Base-by-base conservation (phyloP, 2,113 vertebrate genomes). In the Tursiops truncatus region DNA sequence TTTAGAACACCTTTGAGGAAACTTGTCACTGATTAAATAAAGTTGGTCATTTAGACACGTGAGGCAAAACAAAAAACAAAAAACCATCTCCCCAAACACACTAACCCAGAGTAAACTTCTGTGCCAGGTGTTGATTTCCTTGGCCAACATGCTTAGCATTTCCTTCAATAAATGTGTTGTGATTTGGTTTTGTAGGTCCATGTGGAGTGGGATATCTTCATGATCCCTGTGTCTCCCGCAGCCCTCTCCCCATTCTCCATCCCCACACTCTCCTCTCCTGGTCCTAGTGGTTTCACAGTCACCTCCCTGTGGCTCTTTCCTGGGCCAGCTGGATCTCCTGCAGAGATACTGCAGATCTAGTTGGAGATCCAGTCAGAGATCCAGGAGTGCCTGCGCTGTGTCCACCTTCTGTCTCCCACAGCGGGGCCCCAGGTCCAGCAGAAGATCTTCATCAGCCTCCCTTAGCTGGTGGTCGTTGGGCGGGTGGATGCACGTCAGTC, bases 101-200 rank as follows among this genome's bases (percentile, higher is more conserved):
- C 36, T 86, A 21, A 60, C 5, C 47, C 4, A 0, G 36, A 58
- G 82, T n/a, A 20, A 68, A 56, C 28, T 28, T 47, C 33, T 36
- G 15, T 31, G 28, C 36, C 8, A 38, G 1, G 17, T 36, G 21
- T 47, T 68, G 62, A 58, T 23, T 86, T 58, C 0, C 0, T 33
- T 58, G 28, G 10, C 71, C 33, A 4, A 41, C 3, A 28, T 68
- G 36, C 50, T 68, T 21, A 68, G 28, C 28, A 47, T 58, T 71
- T 79, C 0, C 0, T 79, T 44, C 15, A 11, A 2, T 33, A 6
- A 3, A 14, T 4, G 15, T 44, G 38, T 20, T 47, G 36, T 26
- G 6, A 7, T 4, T 50, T 31, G 44, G 17, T 38, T 84, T 71
- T 17, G n/a, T 9, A n/a, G 53, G 7, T 23, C 38, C 65, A 20